These are phyloP conservation scores for Gymnobelideus leadbeateri DNA, from an alignment of 2,113 vertebrate genomes.

Conservation along the genomic window DNA sequence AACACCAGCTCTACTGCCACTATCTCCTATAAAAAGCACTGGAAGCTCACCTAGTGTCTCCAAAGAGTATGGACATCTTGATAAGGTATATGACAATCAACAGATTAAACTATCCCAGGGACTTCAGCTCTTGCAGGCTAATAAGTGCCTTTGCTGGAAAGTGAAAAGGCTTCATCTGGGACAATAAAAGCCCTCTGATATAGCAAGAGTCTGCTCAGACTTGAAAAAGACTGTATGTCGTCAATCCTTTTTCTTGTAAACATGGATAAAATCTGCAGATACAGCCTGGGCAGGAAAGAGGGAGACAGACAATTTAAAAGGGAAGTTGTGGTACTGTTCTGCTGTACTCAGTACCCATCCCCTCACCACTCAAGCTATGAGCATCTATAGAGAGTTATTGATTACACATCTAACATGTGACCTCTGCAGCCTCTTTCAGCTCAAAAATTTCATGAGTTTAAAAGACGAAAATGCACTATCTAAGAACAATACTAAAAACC, in stretches of 20 bases:
- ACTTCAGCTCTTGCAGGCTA: constrained; percentile 67
- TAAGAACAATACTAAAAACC: constrained; percentile 26
- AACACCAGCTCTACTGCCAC: constrained; percentile 47
- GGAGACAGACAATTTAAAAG: constrained; percentile 70
- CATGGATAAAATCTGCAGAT: constrained; percentile 67
- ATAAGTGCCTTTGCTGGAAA: constrained; percentile 40
- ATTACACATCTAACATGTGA: constrained; percentile 51
- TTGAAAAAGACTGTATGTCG: constrained; percentile 68
- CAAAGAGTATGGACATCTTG: constrained; percentile 66
- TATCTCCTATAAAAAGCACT: constrained; percentile 57
- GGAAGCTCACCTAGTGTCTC: constrained; percentile 72
- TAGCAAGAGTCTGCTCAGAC: constrained; percentile 75
- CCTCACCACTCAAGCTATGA: constrained; percentile 41
- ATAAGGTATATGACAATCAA: constrained; percentile 67
- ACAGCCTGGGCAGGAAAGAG: constrained; percentile 76
- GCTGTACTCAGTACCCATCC: background rate
- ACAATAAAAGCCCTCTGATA: constrained; percentile 70
- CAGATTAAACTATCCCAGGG: constrained; percentile 47
- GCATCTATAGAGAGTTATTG: constrained; percentile 25
- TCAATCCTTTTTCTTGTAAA: constrained; percentile 67
- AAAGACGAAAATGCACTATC: constrained; percentile 7
- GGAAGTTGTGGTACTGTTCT: background rate
- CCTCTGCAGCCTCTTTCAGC: constrained; percentile 45
- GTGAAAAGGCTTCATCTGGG: constrained; percentile 46
- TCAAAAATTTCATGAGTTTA: constrained; percentile 29